Percentiles rank a stretch among this genome's conserved stretches.
Conservation (phyloP, 2,113 vertebrate genomes). For the Rhizomys pruinosus region DNA sequence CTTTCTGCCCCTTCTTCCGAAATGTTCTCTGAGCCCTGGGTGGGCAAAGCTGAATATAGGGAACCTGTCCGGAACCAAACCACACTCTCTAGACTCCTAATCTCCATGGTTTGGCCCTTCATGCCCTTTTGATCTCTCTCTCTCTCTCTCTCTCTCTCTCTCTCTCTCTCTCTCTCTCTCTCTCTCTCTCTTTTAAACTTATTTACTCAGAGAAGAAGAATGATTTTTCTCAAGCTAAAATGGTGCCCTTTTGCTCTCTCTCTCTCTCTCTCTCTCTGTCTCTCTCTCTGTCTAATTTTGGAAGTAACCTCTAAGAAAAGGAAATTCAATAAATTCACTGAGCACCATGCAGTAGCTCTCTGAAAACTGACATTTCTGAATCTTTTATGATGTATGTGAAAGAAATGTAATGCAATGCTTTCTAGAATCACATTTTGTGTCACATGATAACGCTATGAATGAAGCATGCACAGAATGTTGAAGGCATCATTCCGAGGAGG, state of each 20-base stretch:
- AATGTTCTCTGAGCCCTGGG: too few relatives aligned
- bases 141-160: too few relatives aligned
- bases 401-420: not conserved
- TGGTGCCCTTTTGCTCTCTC: not conserved
- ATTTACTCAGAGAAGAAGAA: constrained; percentile 41
- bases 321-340: not conserved
- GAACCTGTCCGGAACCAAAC: too few relatives aligned
- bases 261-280: too few relatives aligned
- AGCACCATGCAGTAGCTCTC: not conserved
- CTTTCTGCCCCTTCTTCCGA: too few relatives aligned
- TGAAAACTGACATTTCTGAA: not conserved
- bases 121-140: too few relatives aligned
- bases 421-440: not conserved
- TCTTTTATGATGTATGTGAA: constrained; percentile 15
- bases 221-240: not conserved
- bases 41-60: too few relatives aligned
- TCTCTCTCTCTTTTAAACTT: not conserved
- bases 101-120: too few relatives aligned
- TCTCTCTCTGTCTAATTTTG: constrained; percentile 15
- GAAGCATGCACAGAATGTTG: not conserved
- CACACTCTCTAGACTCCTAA: too few relatives aligned
- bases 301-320: not conserved
- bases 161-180: too few relatives aligned
- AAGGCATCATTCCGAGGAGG: not conserved
- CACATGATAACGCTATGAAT: not conserved